phyloP scores from a whole-genome alignment of 2,888 invertebrate genomes.

The Saturnia pavonia region DNA sequence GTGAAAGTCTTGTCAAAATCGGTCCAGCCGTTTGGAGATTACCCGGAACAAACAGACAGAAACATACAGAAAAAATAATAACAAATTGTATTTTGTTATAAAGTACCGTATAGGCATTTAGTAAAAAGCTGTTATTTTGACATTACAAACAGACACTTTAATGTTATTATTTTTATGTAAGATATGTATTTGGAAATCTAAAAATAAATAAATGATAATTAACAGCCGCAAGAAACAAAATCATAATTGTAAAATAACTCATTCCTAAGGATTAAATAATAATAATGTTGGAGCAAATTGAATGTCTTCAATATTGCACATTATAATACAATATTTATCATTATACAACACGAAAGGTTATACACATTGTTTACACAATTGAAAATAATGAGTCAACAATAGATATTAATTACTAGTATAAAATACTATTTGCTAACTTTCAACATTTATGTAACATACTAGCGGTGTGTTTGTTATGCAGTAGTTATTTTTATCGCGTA shows the following conservation, averaged over 20 bases:
- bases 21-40: too few species aligned
- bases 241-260: not conserved
- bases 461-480: too few species aligned
- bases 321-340: conserved; percentile 7
- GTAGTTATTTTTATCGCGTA: too few species aligned
- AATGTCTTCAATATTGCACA: not conserved
- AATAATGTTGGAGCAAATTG: not conserved
- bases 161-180: too few species aligned
- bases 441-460: conserved; percentile 28
- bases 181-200: too few species aligned
- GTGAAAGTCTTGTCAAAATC: too few species aligned
- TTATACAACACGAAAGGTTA: not conserved
- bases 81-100: too few species aligned
- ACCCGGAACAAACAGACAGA: too few species aligned
- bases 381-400: conserved; percentile 1
- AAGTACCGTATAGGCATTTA: too few species aligned
- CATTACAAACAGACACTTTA: too few species aligned
- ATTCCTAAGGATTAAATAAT: not conserved
- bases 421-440: not conserved
- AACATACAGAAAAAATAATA: too few species aligned
- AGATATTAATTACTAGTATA: not conserved
- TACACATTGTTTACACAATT: not conserved
- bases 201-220: not conserved
- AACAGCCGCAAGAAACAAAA: not conserved
- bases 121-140: too few species aligned